Evolutionary conservation across 1,140 invertebrate species (phyloP), one percentile per base, ranked within the genome.

Genomic region (Eumaeus atala): DNA sequence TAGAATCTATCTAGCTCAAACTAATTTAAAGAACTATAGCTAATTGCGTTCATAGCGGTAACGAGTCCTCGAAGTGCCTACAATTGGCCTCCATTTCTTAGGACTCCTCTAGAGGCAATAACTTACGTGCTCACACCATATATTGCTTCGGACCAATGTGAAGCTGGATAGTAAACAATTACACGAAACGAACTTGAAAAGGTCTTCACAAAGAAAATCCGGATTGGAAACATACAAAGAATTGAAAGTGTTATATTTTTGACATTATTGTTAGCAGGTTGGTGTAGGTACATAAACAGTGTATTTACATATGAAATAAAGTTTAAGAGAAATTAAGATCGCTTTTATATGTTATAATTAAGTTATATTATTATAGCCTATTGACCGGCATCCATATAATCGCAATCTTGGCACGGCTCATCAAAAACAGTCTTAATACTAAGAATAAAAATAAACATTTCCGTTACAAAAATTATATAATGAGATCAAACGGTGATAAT

Each of bases 401-500:
- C 68, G 53, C 59, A 64, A 69, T 67, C 67, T 77, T 77, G 68
- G 75, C 70, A 75, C 71, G 61, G 61, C 62, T 69, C 56, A 47
- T 58, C 63, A 67, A 71, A 56, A 70, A 67, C 55, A 51, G 59
- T 59, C 58, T 67, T 28, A 28, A 67, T 50, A 40, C 59, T 44
- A 57, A 57, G 28, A 59, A 59, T 61, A 61, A 54, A 80, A 81
- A 74, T 78, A 83, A 80, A 84, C 71, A 73, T 77, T 74, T 73
- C 64, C 61, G 78, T 72, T 81, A 81, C 62, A 81, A 81, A 74
- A 72, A 77, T 77, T 75, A 72, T 67, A 75, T 80, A 82, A 84
- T 86, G 83, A 86, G 83, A 86, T 86, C 83, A 86, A 81, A 79
- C 74, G 72, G 81, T 82, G 73, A 74, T 72, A 80, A 74, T 68